Percentiles rank a stretch among this genome's conserved stretches.
Evolutionary conservation across 2,113 vertebrate species (phyloP).

Genomic region (Leiothrix lutea): DNA sequence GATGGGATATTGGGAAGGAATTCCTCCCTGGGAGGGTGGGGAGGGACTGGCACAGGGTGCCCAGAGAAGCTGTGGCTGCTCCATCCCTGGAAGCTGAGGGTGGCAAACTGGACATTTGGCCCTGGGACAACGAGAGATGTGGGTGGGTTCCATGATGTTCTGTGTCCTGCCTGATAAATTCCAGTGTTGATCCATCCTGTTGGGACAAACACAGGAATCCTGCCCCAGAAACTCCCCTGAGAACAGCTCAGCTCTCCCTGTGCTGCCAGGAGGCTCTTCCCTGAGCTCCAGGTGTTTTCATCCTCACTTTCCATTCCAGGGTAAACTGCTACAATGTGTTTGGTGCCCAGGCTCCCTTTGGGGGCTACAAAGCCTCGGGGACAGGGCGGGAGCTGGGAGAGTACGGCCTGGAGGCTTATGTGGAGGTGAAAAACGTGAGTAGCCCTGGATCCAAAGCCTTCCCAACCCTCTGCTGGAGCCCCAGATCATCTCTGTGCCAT

Average conservation of each 20-base stretch:
- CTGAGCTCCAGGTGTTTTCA: not conserved
- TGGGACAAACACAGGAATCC: not conserved
- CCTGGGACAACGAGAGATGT: not conserved
- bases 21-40: fast-evolving
- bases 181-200: not conserved
- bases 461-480: not conserved
- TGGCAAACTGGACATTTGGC: not conserved
- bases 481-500: fast-evolving
- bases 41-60: not conserved
- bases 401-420: conserved; percentile 88
- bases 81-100: not conserved
- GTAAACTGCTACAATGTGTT: conserved; percentile 96
- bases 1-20: not conserved
- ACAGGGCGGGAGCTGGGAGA: conserved; percentile 90
- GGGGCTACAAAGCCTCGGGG: conserved; percentile 94
- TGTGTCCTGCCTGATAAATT: not conserved
- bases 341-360: conserved; percentile 89
- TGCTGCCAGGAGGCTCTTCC: not conserved
- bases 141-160: not conserved
- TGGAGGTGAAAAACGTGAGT: conserved; percentile 94
- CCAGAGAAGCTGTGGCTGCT: not conserved
- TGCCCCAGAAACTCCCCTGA: not conserved
- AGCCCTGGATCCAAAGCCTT: fast-evolving
- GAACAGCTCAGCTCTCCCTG: fast-evolving
- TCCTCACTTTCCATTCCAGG: conserved; percentile 69